Evolutionary conservation across 2,888 invertebrate species (phyloP).

Genomic region (Hermaeophaga mercurialis): DNA sequence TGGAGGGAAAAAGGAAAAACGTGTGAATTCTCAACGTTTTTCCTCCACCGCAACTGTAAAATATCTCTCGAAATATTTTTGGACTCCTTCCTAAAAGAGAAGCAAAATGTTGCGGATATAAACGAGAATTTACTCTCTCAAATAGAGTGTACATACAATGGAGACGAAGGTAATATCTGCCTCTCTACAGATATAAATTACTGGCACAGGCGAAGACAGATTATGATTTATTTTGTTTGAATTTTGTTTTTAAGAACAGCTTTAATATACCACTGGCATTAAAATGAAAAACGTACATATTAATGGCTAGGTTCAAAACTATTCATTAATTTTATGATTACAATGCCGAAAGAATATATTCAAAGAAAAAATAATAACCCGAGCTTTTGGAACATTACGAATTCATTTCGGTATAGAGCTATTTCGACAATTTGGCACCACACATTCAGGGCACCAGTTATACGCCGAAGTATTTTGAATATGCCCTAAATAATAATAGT

Average conservation of each 20-base stretch:
- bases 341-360: no score
- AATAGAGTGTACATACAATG: slow-evolving; percentile 25
- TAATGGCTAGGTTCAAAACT: no score
- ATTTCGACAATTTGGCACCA: no score
- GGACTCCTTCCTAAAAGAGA: slow-evolving; percentile 14
- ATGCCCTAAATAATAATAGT: no score
- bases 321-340: no score
- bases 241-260: slow-evolving; percentile 3
- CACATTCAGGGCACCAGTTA: no score
- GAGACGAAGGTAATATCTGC: slow-evolving; percentile 15
- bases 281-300: no score
- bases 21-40: slow-evolving; percentile 43
- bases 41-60: slow-evolving; percentile 27
- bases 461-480: no score
- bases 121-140: slow-evolving; percentile 24
- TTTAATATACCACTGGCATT: no score
- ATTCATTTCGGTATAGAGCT: no score
- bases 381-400: no score
- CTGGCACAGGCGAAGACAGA: slow-evolving; percentile 11
- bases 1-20: slow-evolving; percentile 47
- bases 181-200: slow-evolving; percentile 17
- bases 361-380: no score
- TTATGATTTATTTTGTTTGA: slow-evolving; percentile 13
- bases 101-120: slow-evolving; percentile 24
- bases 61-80: slow-evolving; percentile 29